Conservation (phyloP, 2,797 vertebrate genomes). For the Sebastes oblongus region DNA sequence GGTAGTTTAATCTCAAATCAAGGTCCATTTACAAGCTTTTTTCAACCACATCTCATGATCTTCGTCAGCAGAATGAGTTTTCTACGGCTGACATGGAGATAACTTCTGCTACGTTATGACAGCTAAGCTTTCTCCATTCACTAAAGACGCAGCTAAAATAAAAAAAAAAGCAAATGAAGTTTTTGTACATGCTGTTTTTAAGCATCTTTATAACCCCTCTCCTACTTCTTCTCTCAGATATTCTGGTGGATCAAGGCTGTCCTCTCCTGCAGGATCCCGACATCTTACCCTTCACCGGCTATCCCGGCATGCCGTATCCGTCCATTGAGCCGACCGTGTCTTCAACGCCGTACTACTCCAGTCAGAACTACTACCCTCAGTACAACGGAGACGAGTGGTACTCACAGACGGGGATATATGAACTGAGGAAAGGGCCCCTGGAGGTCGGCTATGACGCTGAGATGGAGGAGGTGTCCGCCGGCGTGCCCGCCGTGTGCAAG, state of each 20-base stretch:
- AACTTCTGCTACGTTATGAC: no score
- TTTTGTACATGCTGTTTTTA: neutral
- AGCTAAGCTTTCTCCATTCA: no score
- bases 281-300: conserved; percentile 86
- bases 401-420: conserved; percentile 86
- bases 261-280: conserved; percentile 90
- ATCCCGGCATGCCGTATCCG: conserved; percentile 87
- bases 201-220: neutral
- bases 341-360: conserved; percentile 89
- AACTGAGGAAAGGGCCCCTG: conserved; percentile 88
- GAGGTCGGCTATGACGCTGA: conserved; percentile 86
- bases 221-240: conserved; percentile 79
- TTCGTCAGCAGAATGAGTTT: no score
- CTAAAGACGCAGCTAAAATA: neutral
- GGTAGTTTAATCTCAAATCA: no score
- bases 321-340: conserved; percentile 87
- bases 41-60: no score
- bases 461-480: conserved; percentile 78
- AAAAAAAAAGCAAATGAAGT: neutral
- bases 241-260: conserved; percentile 89
- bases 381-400: conserved; percentile 93
- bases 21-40: no score
- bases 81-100: no score
- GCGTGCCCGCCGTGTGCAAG: conserved; percentile 82
- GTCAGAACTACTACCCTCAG: conserved; percentile 88